Percentiles rank a stretch among this genome's conserved stretches.
phyloP scores from a whole-genome alignment of 2,113 vertebrate species.

The Dasyornis broadbenti region DNA sequence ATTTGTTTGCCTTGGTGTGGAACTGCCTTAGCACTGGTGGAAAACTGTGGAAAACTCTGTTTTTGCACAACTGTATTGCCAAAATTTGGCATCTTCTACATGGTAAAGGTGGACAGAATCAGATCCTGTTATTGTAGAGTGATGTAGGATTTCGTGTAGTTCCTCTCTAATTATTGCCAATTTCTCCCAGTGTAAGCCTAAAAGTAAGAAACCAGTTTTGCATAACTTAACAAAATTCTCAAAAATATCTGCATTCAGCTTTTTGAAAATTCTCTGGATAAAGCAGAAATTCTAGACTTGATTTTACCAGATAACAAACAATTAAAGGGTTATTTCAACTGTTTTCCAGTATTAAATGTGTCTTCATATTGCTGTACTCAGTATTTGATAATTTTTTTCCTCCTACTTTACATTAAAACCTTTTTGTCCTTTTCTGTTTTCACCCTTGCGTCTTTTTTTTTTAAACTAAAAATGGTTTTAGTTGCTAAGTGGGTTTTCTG shows the following conservation, averaged over 20 bases:
- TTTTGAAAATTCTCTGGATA: not conserved
- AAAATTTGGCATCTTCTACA: accelerated
- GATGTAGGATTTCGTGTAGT: not conserved
- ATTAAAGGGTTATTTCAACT: not conserved
- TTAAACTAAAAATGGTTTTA: not conserved
- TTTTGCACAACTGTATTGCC: not conserved
- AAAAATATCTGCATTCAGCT: not conserved
- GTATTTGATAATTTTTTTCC: not conserved
- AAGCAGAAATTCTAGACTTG: not conserved
- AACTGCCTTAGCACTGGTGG: not conserved
- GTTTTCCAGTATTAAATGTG: not conserved
- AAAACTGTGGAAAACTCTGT: not conserved
- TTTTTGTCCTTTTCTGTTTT: not conserved
- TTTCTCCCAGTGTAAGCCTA: not conserved
- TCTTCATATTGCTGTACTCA: not conserved
- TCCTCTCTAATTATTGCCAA: accelerated
- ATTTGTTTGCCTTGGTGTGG: not conserved
- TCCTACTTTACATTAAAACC: not conserved
- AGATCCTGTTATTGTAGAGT: accelerated
- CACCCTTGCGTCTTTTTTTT: not conserved
- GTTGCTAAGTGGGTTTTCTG: not conserved
- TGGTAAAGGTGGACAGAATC: not conserved
- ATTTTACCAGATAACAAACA: not conserved
- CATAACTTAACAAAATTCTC: not conserved
- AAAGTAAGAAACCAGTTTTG: not conserved